phyloP scores from a whole-genome alignment of 64 coral and sea anemone genomes.

The Cladopsammia gracilis region DNA sequence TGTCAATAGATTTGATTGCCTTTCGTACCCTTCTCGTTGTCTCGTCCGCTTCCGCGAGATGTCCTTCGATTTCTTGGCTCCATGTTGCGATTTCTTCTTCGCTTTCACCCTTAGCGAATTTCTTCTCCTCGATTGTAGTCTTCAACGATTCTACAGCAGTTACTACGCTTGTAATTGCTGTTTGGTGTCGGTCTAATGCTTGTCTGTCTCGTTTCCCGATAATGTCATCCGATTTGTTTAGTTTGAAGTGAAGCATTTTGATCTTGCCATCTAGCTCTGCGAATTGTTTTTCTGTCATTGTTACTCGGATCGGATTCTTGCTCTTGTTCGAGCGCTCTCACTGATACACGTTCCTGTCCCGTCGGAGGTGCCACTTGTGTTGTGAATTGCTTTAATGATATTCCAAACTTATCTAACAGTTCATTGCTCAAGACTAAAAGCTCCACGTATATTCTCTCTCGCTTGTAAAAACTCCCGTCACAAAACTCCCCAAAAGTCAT shows the following conservation, averaged over 20 bases:
- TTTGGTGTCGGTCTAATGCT: constrained; percentile 11
- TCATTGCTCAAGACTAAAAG: no score
- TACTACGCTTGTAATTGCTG: neutral
- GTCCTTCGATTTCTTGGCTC: constrained; percentile 23
- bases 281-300: constrained; percentile 28
- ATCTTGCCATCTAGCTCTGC: constrained; percentile 35
- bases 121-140: neutral
- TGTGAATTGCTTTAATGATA: neutral
- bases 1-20: neutral
- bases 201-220: constrained; percentile 46
- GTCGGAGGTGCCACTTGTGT: neutral
- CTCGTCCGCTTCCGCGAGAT: constrained; percentile 17
- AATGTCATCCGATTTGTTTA: constrained; percentile 48
- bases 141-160: constrained; percentile 34
- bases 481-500: no score
- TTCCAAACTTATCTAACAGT: no score
- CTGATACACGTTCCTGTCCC: neutral
- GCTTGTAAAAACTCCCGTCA: no score
- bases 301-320: neutral
- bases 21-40: neutral
- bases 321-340: neutral
- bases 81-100: constrained; percentile 57
- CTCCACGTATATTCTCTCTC: no score
- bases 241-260: constrained; percentile 35
- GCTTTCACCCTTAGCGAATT: constrained; percentile 62